Conservation (phyloP, 2,888 invertebrate genomes). For the Exocentrus adspersus region DNA sequence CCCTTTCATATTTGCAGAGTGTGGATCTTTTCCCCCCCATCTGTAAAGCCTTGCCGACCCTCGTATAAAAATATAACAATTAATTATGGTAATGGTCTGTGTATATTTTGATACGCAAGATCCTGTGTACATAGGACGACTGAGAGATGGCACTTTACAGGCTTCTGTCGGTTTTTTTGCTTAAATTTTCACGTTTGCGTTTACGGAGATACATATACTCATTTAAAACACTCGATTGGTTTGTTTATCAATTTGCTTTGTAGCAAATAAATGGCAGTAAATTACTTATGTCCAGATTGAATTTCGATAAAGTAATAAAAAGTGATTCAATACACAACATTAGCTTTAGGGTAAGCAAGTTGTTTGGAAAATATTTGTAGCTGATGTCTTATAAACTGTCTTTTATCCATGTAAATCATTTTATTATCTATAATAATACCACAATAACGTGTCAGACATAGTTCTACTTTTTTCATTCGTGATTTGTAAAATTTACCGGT, state of each 20-base stretch:
- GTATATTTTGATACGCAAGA: background rate
- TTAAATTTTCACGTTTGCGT: background rate
- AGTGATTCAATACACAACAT: background rate
- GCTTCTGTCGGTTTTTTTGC: background rate
- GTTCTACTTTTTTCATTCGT: background rate
- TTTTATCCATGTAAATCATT: too few relatives aligned
- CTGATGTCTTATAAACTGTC: background rate
- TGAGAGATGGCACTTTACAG: background rate
- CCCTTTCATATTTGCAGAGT: background rate
- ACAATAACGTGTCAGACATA: background rate
- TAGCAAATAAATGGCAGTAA: background rate
- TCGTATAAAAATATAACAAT: background rate
- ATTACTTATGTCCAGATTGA: background rate
- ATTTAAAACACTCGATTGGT: too few relatives aligned
- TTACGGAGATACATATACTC: too few relatives aligned
- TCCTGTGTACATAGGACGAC: background rate
- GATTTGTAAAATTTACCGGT: background rate
- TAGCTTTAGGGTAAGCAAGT: background rate
- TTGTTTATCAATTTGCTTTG: too few relatives aligned
- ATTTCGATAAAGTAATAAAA: background rate
- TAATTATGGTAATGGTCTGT: background rate
- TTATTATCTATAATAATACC: too few relatives aligned
- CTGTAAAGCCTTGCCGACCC: background rate
- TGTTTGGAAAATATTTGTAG: background rate
- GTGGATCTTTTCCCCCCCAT: background rate